Evolutionary conservation across 1,140 invertebrate genomes (phyloP).

Genomic region (Liolophura sinensis): DNA sequence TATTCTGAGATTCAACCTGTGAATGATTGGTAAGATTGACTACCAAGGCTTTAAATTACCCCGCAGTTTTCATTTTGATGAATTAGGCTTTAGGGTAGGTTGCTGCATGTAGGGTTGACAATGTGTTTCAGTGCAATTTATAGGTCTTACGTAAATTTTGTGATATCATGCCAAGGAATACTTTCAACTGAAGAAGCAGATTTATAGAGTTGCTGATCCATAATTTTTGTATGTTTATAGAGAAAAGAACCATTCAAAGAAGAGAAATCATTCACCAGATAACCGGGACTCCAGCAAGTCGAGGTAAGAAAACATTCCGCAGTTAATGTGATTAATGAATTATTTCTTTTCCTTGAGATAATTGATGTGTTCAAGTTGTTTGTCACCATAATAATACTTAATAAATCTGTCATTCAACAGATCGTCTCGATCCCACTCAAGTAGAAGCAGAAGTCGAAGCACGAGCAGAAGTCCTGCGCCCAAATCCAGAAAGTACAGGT

Average conservation of each 20-base stretch:
- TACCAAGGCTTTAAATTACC: too few relatives aligned
- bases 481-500: slow-evolving; percentile 30
- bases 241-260: slow-evolving; percentile 6
- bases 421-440: slow-evolving; percentile 25
- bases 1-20: too few relatives aligned
- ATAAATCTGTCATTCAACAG: slow-evolving; percentile 7
- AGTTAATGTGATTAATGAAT: neutral
- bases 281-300: slow-evolving; percentile 14
- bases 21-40: too few relatives aligned
- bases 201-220: too few relatives aligned
- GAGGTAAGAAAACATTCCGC: slow-evolving; percentile 3
- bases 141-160: too few relatives aligned
- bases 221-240: too few relatives aligned
- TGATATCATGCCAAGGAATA: too few relatives aligned
- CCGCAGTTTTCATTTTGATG: too few relatives aligned
- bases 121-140: too few relatives aligned
- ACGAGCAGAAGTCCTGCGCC: slow-evolving; percentile 17
- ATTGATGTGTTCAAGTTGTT: slow-evolving; percentile 1
- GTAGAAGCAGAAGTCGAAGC: slow-evolving; percentile 30
- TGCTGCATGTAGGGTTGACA: too few relatives aligned
- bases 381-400: slow-evolving; percentile 1
- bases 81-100: too few relatives aligned
- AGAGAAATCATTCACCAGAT: neutral
- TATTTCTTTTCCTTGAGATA: neutral
- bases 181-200: too few relatives aligned